A percentile compares a stretch with the other conserved stretches of the same genome.
phyloP scores from a whole-genome alignment of 2,113 vertebrate species.

The Cephalopterus ornatus region DNA sequence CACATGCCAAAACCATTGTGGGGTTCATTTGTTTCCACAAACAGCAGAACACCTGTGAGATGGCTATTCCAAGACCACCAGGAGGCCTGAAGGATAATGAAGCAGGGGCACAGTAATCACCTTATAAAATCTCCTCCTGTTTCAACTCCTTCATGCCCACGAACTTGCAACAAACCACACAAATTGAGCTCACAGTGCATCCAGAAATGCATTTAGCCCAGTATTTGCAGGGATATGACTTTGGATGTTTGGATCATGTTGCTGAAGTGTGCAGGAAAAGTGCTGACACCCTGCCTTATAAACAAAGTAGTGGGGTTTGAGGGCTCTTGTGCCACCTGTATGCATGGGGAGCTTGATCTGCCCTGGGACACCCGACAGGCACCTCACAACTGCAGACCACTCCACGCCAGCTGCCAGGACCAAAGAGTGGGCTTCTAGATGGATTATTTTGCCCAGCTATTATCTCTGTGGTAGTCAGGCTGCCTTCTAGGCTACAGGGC shows the following conservation, averaged over 20 bases:
- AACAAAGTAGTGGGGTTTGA: neutral
- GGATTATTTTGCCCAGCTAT: neutral
- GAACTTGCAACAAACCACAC: neutral
- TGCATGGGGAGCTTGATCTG: neutral
- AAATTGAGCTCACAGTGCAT: neutral
- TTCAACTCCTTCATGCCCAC: neutral
- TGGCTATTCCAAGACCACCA: neutral
- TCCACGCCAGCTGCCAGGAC: neutral
- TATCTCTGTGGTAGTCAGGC: neutral
- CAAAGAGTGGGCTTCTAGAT: neutral
- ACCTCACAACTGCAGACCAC: neutral
- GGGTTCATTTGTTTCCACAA: neutral
- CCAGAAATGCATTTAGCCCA: neutral
- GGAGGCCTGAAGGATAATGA: neutral
- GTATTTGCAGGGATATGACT: neutral
- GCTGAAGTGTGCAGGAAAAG: neutral
- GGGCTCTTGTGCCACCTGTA: neutral
- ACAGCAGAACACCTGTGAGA: neutral
- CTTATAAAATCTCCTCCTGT: neutral
- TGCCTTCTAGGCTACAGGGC: neutral
- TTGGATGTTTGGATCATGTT: neutral
- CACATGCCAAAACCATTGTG: neutral
- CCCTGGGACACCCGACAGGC: neutral
- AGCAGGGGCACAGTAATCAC: neutral
- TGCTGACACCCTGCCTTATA: neutral